Conservation (phyloP, 2,797 vertebrate species). For the Rhadinocentrus ornatus region DNA sequence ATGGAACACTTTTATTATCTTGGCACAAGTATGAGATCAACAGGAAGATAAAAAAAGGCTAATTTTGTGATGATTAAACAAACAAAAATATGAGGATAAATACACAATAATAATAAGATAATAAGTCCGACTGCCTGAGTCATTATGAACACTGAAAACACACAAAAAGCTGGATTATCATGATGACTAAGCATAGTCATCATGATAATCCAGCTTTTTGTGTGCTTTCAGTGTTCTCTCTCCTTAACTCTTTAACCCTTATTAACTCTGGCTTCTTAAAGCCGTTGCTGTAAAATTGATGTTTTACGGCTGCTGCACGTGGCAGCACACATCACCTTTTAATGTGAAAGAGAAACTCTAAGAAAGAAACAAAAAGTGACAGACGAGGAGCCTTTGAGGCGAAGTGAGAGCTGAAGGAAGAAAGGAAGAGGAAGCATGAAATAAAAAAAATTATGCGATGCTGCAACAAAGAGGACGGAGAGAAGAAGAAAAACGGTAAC, state of each 20-base stretch:
- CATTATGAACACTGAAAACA: background rate
- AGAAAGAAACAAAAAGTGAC: constrained; percentile 35
- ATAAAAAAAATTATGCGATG: constrained; percentile 36
- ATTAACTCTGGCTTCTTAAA: constrained; percentile 85
- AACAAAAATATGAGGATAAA: too few species aligned
- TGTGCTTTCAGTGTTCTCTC: background rate
- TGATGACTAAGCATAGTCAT: background rate
- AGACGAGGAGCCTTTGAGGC: constrained; percentile 26
- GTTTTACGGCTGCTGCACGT: constrained; percentile 88
- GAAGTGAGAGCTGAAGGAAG: constrained; percentile 20
- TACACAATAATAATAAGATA: too few species aligned
- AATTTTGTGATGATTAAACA: too few species aligned
- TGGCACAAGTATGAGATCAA: background rate
- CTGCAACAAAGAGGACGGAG: background rate
- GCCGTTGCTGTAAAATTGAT: constrained; percentile 90
- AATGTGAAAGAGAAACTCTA: constrained; percentile 7
- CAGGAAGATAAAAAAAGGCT: background rate
- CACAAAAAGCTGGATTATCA: background rate
- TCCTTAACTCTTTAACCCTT: constrained; percentile 60
- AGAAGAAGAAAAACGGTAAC: background rate
- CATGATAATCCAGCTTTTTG: background rate
- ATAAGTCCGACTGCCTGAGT: too few species aligned
- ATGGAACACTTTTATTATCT: too few species aligned
- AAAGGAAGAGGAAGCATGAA: constrained; percentile 29
- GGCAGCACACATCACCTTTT: constrained; percentile 84